Percentiles rank a stretch among this genome's conserved stretches.
phyloP scores from a whole-genome alignment of 2,797 vertebrate species.

The Pygocentrus nattereri region DNA sequence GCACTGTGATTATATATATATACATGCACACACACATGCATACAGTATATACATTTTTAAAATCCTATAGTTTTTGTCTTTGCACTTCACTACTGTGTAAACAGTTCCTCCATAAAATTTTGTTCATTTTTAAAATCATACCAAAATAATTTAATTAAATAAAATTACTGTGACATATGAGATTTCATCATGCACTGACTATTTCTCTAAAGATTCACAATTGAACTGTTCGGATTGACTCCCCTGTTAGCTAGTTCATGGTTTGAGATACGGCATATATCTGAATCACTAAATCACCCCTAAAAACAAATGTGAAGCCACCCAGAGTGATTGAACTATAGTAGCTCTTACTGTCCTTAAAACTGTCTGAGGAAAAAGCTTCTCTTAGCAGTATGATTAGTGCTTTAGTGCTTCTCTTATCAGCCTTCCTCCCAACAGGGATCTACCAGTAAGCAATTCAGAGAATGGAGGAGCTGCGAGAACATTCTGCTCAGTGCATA shows the following conservation, averaged over 20 bases:
- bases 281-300: not conserved
- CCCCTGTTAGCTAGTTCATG: not conserved
- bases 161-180: not conserved
- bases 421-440: conserved; percentile 4
- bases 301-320: not conserved
- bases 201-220: not conserved
- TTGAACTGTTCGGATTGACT: too few species aligned
- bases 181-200: not conserved
- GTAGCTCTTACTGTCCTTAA: not conserved
- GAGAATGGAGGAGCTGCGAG: conserved; percentile 46
- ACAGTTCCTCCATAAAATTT: too few species aligned
- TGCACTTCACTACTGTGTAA: too few species aligned
- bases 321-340: not conserved
- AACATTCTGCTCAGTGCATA: conserved; percentile 51
- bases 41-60: too few species aligned
- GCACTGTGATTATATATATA: too few species aligned
- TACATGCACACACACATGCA: too few species aligned
- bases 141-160: too few species aligned
- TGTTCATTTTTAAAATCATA: too few species aligned
- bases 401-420: conserved; percentile 15
- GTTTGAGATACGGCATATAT: not conserved
- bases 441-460: conserved; percentile 49
- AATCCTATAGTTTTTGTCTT: too few species aligned
- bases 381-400: not conserved
- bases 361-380: not conserved